Evolutionary conservation across 1,140 invertebrate genomes (phyloP).

Genomic region (Lutraria rhynchaena): DNA sequence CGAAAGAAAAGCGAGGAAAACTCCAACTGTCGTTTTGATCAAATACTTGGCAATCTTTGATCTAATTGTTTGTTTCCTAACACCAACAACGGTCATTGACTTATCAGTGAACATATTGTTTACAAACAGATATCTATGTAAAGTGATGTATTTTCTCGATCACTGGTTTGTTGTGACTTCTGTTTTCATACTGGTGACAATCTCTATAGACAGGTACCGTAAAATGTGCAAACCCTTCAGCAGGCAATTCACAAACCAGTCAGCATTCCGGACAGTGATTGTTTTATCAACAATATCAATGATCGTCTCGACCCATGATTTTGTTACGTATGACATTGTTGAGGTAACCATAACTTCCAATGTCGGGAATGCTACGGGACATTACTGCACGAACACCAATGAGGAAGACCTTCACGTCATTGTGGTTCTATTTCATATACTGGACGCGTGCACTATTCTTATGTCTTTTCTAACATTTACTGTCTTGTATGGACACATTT

Average conservation of each 20-base stretch:
- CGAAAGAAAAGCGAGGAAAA: slow-evolving; percentile 9
- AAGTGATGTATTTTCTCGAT: slow-evolving; percentile 15
- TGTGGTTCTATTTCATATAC: slow-evolving; percentile 1
- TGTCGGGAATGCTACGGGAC: not conserved
- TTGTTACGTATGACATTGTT: slow-evolving; percentile 30
- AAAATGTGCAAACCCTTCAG: slow-evolving; percentile 30
- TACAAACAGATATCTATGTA: not conserved
- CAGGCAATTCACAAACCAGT: slow-evolving; percentile 6
- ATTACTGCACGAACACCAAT: slow-evolving; percentile 36
- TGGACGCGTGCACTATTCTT: not conserved
- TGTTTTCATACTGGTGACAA: slow-evolving; percentile 13
- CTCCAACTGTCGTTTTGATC: slow-evolving; percentile 2
- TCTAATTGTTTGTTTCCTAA: slow-evolving; percentile 14
- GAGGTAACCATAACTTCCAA: not conserved
- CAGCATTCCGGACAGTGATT: not conserved
- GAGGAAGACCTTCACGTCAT: not conserved
- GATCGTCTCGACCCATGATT: slow-evolving; percentile 6
- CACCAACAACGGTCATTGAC: not conserved
- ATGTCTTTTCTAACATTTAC: slow-evolving; percentile 11
- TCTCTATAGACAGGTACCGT: slow-evolving; percentile 32
- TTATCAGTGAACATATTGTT: slow-evolving; percentile 10
- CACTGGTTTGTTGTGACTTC: slow-evolving; percentile 16
- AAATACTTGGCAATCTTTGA: not conserved
- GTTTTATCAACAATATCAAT: not conserved
- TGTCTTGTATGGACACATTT: slow-evolving; percentile 20